Conservation (phyloP, 2,888 invertebrate species). For the Stenichneumon culpator region DNA sequence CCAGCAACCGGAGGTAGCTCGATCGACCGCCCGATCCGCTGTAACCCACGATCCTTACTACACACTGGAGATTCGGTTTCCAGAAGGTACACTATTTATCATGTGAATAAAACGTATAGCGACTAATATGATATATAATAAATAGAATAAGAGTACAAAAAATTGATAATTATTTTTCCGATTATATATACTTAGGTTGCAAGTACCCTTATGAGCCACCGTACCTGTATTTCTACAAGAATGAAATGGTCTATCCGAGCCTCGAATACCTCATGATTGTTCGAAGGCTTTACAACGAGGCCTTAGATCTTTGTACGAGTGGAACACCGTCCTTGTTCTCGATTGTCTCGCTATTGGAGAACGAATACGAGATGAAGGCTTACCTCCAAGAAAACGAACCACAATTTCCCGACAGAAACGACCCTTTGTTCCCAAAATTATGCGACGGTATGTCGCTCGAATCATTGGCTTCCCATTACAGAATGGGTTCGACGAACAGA, state of each 20-base stretch:
- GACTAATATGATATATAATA: not conserved
- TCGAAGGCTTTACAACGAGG: constrained; percentile 89
- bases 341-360: constrained; percentile 90
- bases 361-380: constrained; percentile 89
- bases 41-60: constrained; percentile 84
- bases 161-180: constrained; percentile 48
- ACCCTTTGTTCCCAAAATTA: constrained; percentile 82
- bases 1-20: constrained; percentile 85
- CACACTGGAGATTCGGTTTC: constrained; percentile 92
- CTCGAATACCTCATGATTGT: constrained; percentile 89
- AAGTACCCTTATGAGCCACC: constrained; percentile 92
- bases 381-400: constrained; percentile 88
- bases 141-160: constrained; percentile 18
- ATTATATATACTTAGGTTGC: constrained; percentile 81
- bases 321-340: constrained; percentile 91
- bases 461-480: constrained; percentile 88
- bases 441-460: constrained; percentile 75
- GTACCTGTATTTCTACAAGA: constrained; percentile 88
- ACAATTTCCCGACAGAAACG: constrained; percentile 88
- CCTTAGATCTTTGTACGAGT: constrained; percentile 88
- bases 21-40: constrained; percentile 76
- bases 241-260: constrained; percentile 87
- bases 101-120: not conserved
- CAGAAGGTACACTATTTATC: constrained; percentile 84
- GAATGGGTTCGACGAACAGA: constrained; percentile 87